A percentile compares a stretch with the other conserved stretches of the same genome.
phyloP scores from a whole-genome alignment of 2,888 invertebrate genomes.

The Stegophylla sp. region DNA sequence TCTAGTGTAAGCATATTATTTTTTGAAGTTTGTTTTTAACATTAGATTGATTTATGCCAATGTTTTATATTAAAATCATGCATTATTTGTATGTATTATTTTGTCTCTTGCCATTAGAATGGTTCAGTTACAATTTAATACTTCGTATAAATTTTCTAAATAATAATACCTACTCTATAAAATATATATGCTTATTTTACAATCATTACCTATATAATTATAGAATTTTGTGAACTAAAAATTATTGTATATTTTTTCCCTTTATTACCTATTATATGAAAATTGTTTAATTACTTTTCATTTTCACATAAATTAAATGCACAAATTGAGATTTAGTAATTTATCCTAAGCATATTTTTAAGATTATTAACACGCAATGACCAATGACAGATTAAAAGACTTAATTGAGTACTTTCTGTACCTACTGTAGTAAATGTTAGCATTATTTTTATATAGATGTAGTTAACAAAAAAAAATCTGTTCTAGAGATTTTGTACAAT shows the following conservation, averaged over 20 bases:
- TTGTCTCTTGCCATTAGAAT: conserved; percentile 28
- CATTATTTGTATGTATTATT: conserved; percentile 6
- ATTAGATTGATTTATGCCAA: conserved; percentile 5
- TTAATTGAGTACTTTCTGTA: no score
- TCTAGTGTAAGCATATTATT: background rate
- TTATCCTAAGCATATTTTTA: no score
- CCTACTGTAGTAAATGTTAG: no score
- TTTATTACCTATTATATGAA: background rate
- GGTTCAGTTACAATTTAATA: conserved; percentile 29
- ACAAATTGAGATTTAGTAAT: background rate
- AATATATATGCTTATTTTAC: conserved; percentile 20
- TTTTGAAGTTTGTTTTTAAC: conserved; percentile 7
- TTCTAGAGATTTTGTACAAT: no score
- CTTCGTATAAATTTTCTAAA: background rate
- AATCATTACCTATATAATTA: conserved; percentile 15
- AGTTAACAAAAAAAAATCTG: no score
- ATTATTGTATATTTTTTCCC: background rate
- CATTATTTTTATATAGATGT: no score
- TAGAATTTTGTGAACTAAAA: conserved; percentile 20
- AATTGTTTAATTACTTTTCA: no score
- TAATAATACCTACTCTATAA: background rate
- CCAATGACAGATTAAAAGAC: background rate
- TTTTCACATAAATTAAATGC: no score
- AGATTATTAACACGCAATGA: no score
- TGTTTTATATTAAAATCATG: conserved; percentile 12